A percentile compares a stretch with the other conserved stretches of the same genome.
Conservation (phyloP, 2,888 invertebrate genomes). For the Mylabris sibirica region DNA sequence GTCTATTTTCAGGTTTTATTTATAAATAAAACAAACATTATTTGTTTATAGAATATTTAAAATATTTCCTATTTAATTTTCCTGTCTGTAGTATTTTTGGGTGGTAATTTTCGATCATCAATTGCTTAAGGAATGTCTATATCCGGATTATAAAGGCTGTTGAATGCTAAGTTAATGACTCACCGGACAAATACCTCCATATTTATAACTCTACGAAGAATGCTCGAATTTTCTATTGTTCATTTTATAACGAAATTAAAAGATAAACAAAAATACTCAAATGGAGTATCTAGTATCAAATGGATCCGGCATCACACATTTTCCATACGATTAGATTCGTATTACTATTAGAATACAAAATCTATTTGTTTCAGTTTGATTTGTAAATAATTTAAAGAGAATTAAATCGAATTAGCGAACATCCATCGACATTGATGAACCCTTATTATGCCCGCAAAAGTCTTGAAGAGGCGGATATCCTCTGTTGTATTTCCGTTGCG, state of each 20-base stretch:
- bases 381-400: neutral
- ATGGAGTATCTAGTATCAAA: too few relatives aligned
- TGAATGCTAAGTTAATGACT: neutral
- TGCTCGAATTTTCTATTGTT: neutral
- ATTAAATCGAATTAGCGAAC: neutral
- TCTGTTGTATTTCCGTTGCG: conserved; percentile 4
- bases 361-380: too few relatives aligned
- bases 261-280: neutral
- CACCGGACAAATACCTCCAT: conserved; percentile 9
- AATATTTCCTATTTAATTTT: neutral
- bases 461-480: conserved; percentile 1
- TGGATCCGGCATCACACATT: too few relatives aligned
- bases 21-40: neutral
- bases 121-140: conserved; percentile 2
- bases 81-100: neutral
- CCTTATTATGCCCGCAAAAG: neutral
- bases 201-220: neutral
- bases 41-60: neutral
- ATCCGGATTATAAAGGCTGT: conserved; percentile 1
- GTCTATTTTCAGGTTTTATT: neutral
- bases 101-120: conserved; percentile 1
- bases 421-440: neutral
- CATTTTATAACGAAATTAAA: neutral
- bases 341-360: too few relatives aligned
- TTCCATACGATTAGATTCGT: neutral